Evolutionary conservation across 2,888 invertebrate species (phyloP).

Genomic region (Oscheius onirici): DNA sequence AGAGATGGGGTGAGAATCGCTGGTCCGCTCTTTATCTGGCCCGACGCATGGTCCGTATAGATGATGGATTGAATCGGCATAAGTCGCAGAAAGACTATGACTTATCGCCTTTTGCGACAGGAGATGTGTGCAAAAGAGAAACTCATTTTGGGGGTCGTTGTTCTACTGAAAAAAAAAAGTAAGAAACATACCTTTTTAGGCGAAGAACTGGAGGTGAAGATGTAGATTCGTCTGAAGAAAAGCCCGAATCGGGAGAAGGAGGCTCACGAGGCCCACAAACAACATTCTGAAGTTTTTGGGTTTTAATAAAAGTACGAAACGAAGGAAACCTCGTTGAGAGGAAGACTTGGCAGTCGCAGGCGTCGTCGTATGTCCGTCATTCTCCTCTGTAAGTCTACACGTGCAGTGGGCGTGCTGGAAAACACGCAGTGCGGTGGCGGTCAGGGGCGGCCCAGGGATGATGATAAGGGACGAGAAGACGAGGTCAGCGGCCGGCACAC

Average conservation of each 20-base stretch:
- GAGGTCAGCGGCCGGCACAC: neutral
- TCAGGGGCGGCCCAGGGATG: slow-evolving; percentile 22
- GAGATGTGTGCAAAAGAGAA: neutral
- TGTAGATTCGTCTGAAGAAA: slow-evolving; percentile 23
- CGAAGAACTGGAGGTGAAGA: neutral
- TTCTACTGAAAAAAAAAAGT: neutral
- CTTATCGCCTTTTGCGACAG: neutral
- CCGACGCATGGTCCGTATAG: neutral
- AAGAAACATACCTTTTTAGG: neutral
- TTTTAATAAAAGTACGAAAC: neutral
- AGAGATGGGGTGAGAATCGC: neutral
- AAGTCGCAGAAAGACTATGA: neutral
- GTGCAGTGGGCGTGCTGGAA: slow-evolving; percentile 7
- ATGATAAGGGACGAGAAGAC: slow-evolving; percentile 17
- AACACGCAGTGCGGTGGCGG: slow-evolving; percentile 5
- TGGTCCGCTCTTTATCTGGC: neutral
- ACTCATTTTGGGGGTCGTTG: neutral
- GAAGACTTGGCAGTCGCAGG: slow-evolving; percentile 5
- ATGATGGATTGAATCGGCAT: neutral
- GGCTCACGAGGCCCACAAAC: neutral
- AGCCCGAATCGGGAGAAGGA: slow-evolving; percentile 26
- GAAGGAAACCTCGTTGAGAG: neutral
- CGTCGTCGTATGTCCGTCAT: neutral
- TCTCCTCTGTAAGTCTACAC: neutral
- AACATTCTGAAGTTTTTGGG: neutral